Conservation (phyloP, 2,888 invertebrate genomes). For the Cataglyphis livida region DNA sequence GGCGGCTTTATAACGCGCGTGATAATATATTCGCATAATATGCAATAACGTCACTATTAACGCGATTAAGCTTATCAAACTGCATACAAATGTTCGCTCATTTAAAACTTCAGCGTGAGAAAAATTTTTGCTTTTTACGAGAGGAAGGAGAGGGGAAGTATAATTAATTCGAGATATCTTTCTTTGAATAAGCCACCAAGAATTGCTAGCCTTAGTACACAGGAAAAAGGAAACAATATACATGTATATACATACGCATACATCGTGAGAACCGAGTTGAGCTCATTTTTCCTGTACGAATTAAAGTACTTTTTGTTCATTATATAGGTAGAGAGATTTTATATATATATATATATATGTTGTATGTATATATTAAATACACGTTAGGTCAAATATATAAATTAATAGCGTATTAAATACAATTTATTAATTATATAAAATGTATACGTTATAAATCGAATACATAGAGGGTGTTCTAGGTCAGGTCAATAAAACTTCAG, state of each 20-base stretch:
- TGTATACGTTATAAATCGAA: not conserved
- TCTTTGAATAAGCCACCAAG: conserved; percentile 81
- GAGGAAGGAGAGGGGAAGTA: conserved; percentile 62
- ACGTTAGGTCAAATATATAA: not conserved
- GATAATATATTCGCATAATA: conserved; percentile 41
- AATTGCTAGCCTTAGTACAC: conserved; percentile 80
- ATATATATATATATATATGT: conserved; percentile 23
- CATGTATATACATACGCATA: conserved; percentile 27
- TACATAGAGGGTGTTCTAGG: no score
- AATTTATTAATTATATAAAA: conserved; percentile 13
- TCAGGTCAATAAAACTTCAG: no score
- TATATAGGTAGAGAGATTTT: conserved; percentile 13
- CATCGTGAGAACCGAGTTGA: conserved; percentile 82
- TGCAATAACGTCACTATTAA: conserved; percentile 32
- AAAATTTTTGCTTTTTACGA: conserved; percentile 78
- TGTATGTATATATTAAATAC: not conserved
- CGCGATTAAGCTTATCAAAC: conserved; percentile 53
- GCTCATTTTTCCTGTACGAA: conserved; percentile 81
- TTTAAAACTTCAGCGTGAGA: conserved; percentile 78
- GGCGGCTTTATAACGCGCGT: not conserved
- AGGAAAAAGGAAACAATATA: conserved; percentile 82
- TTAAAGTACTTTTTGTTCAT: conserved; percentile 72
- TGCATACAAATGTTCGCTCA: conserved; percentile 43
- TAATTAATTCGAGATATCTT: conserved; percentile 84
- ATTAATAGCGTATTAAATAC: conserved; percentile 13